Conservation (phyloP, 2,113 vertebrate species). For the Eira barbara region DNA sequence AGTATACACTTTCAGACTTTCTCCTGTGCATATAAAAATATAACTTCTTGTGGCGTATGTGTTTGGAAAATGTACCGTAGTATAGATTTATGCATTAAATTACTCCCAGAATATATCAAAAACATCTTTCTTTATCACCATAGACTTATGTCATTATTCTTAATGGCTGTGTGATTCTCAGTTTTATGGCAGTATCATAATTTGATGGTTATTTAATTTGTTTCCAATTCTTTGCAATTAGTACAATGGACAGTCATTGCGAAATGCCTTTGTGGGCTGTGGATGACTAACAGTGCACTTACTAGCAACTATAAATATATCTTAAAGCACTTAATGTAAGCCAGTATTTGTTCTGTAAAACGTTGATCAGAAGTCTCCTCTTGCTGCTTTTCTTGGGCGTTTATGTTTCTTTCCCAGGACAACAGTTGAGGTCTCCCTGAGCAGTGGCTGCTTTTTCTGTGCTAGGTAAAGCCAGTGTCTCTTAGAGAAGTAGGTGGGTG, state of each 20-base stretch:
- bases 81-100: not conserved
- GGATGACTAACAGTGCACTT: not conserved
- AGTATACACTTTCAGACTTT: not conserved
- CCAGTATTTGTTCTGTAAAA: not conserved
- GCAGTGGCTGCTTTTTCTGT: not conserved
- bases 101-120: not conserved
- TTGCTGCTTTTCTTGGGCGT: not conserved
- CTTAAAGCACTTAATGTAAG: not conserved
- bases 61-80: not conserved
- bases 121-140: not conserved
- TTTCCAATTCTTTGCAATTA: not conserved
- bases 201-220: not conserved
- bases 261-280: not conserved
- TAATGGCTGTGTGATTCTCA: not conserved
- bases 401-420: not conserved
- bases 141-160: not conserved
- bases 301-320: not conserved
- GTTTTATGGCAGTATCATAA: not conserved
- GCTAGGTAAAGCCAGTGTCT: not conserved
- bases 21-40: not conserved
- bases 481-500: not conserved
- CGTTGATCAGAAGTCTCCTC: not conserved
- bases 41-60: not conserved
- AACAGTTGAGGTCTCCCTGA: not conserved
- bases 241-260: not conserved